Base-by-base conservation (phyloP, 2,888 invertebrate species). In the Poecilobothrus nobilitatus region DNA sequence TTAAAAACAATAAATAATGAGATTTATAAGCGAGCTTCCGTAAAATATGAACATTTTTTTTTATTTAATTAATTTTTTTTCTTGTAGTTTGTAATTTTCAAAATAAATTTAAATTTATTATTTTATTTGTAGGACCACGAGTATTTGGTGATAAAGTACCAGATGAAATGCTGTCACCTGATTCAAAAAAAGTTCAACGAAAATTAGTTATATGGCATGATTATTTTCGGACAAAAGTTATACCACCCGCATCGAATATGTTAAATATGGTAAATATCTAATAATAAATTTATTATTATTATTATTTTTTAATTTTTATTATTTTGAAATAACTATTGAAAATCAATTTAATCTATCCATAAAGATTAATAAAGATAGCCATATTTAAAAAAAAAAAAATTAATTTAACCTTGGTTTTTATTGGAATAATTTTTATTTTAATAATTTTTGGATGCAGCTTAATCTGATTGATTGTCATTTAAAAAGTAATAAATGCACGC, bases 191-290 rank as follows among this genome's bases (percentile, higher is more conserved):
- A 69, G 87, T 91, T 20, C 87, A 88, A 75, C 84, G 86, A 72
- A 91, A 90, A 81, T 90, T 92, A 73, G 88, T 90, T 4, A 83
- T 87, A 27, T 89, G 89, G 74, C 92, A 92, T 79, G 92, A 92
- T 78, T 88, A 87, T 78, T 91, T 91, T 78, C 85, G 92, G 67
- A 86, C 88, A 2, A 88, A 86, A 80, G 92, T 92, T 41, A 82
- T 85, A 70, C 92, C 92, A 0, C 82, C 86, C 53, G 90, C 92
- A 20, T 84, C 90, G n/a, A 91, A 92, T 79, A 92, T 92, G 92
- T 82, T 92, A 33, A 81, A 86, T 74, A 90, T 92, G 91, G 92
- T 91, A 81, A 82, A 82, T 75, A 20, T 33, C 27, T 61, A 66
- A 12, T 53, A 18, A 53, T 53, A 37, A 37, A 10, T 37, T 10